phyloP scores from a whole-genome alignment of 2,888 invertebrate species.

The Timandra comae region DNA sequence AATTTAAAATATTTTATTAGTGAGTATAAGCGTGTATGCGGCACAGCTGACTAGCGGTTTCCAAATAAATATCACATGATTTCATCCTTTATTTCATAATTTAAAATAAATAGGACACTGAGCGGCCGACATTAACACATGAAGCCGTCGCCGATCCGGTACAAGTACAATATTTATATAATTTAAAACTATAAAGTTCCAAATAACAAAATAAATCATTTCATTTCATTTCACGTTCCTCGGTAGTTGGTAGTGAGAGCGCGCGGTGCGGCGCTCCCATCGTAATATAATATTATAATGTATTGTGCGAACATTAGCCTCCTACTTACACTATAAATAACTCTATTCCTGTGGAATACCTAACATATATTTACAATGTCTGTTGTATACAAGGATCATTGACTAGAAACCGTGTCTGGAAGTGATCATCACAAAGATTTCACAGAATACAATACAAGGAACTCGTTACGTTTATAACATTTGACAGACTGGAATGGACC shows the following conservation, averaged over 20 bases:
- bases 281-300: too few species aligned
- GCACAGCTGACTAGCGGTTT: slow-evolving; percentile 73
- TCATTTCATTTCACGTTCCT: neutral
- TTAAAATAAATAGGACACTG: too few species aligned
- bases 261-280: too few species aligned
- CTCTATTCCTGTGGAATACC: slow-evolving; percentile 51
- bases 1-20: slow-evolving; percentile 63
- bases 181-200: slow-evolving; percentile 17
- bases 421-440: slow-evolving; percentile 27
- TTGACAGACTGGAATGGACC: slow-evolving; percentile 46
- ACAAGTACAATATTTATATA: too few species aligned
- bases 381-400: slow-evolving; percentile 68
- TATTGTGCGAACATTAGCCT: slow-evolving; percentile 63
- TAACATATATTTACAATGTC: slow-evolving; percentile 57
- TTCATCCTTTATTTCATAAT: slow-evolving; percentile 33
- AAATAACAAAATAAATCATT: slow-evolving; percentile 19
- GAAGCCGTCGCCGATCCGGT: too few species aligned
- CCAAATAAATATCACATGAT: slow-evolving; percentile 68
- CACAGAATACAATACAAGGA: neutral
- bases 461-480: neutral
- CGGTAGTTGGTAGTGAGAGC: too few species aligned
- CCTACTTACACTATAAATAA: slow-evolving; percentile 45
- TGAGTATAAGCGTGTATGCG: slow-evolving; percentile 74
- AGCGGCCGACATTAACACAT: too few species aligned
- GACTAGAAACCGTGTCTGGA: slow-evolving; percentile 69